These are phyloP conservation scores for Drosophila burlai DNA, from an alignment of 1,140 invertebrate species.

Conservation along the genomic window DNA sequence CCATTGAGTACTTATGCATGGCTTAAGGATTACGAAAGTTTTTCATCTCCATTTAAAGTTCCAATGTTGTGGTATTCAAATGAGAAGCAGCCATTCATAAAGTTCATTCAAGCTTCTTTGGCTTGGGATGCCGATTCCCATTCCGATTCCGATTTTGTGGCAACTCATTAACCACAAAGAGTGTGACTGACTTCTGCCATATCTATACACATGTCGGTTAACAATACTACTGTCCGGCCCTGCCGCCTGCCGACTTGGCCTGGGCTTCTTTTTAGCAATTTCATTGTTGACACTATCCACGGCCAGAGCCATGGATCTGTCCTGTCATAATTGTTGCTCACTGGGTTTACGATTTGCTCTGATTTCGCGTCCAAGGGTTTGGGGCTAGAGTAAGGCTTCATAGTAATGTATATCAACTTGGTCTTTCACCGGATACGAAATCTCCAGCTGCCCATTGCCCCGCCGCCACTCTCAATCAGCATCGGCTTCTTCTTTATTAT, in stretches of 20 bases:
- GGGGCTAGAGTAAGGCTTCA: neutral
- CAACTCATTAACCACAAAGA: constrained; percentile 67
- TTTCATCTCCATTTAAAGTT: constrained; percentile 7
- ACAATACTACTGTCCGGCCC: constrained; percentile 17
- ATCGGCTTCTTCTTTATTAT: constrained; percentile 31
- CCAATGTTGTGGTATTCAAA: constrained; percentile 29
- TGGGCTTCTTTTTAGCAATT: constrained; percentile 65
- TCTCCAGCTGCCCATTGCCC: neutral
- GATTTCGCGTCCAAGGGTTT: constrained; percentile 35
- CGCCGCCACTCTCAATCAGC: constrained; percentile 26
- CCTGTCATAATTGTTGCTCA: constrained; percentile 79
- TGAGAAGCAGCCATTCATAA: constrained; percentile 59
- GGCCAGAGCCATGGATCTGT: constrained; percentile 53
- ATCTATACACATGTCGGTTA: constrained; percentile 29
- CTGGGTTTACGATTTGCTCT: constrained; percentile 32
- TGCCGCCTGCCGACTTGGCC: neutral
- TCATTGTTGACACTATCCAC: constrained; percentile 78
- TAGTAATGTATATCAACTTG: neutral
- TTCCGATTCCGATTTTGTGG: constrained; percentile 43
- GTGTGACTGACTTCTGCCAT: constrained; percentile 22
- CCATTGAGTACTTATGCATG: constrained; percentile 29
- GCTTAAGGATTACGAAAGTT: constrained; percentile 49
- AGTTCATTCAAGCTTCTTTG: constrained; percentile 49
- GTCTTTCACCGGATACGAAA: constrained; percentile 62
- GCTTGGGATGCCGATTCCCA: neutral